A percentile compares a stretch with the other conserved stretches of the same genome.
Evolutionary conservation across 2,888 invertebrate genomes (phyloP).

Genomic region (Agrochola lota): DNA sequence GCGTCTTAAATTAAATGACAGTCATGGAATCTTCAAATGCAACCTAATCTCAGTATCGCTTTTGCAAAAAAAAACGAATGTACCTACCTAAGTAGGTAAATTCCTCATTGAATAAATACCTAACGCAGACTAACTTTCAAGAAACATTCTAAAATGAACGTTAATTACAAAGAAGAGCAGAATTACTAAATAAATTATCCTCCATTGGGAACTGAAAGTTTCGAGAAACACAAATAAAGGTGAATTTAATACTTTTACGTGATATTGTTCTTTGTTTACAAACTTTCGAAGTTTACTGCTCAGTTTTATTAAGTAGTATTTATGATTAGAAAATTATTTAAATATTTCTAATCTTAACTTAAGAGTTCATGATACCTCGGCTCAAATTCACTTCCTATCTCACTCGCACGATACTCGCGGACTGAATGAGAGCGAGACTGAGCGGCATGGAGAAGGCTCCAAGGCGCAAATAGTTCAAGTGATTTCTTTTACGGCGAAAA

Average conservation of each 20-base stretch:
- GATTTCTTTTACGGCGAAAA: no score
- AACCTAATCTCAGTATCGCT: background rate
- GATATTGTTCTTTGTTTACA: slow-evolving; percentile 40
- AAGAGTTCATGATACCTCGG: no score
- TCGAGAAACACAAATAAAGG: slow-evolving; percentile 32
- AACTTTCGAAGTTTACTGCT: background rate
- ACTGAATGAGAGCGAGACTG: no score
- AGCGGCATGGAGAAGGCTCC: no score
- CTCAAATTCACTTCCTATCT: no score
- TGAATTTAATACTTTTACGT: slow-evolving; percentile 34
- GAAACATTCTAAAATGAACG: slow-evolving; percentile 9
- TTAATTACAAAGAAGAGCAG: slow-evolving; percentile 18
- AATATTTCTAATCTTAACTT: no score
- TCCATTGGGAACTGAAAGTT: slow-evolving; percentile 17
- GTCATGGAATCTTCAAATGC: background rate
- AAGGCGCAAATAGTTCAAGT: no score
- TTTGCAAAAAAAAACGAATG: background rate
- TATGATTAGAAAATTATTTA: no score
- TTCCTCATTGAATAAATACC: background rate
- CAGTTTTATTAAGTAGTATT: no score
- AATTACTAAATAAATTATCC: slow-evolving; percentile 20
- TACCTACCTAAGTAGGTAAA: background rate
- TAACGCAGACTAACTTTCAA: background rate
- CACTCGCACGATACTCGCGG: no score
- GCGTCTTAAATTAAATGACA: background rate